Evolutionary conservation across 1,140 invertebrate genomes (phyloP).

Genomic region (Holotrichia oblita): DNA sequence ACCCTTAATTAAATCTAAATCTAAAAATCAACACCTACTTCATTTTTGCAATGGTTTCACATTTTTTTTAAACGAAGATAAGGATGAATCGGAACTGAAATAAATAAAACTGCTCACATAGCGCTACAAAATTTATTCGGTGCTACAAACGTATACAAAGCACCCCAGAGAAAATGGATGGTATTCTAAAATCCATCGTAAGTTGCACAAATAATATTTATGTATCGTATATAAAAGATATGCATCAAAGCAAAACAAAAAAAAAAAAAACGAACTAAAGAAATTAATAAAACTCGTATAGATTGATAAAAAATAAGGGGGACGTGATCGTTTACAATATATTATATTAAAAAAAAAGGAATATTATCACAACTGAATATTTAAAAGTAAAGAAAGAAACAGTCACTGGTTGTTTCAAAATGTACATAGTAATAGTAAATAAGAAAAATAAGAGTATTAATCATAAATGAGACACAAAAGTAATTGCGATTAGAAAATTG

Average conservation of each 20-base stretch:
- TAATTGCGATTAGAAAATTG: not conserved
- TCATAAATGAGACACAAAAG: slow-evolving; percentile 17
- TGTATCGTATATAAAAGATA: slow-evolving; percentile 15
- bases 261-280: not conserved
- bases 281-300: not conserved
- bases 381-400: not conserved
- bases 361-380: slow-evolving; percentile 21
- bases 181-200: not conserved
- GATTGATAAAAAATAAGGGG: not conserved
- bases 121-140: slow-evolving; percentile 40
- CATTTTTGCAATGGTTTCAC: too few species aligned
- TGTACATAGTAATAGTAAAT: not conserved
- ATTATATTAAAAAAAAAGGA: not conserved
- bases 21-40: too few species aligned
- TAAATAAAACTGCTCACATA: slow-evolving; percentile 19
- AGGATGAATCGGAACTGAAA: not conserved
- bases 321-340: not conserved
- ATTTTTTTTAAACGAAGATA: too few species aligned
- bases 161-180: slow-evolving; percentile 29
- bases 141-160: slow-evolving; percentile 40
- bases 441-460: not conserved
- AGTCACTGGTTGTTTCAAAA: not conserved
- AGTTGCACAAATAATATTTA: slow-evolving; percentile 1
- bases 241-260: slow-evolving; percentile 6
- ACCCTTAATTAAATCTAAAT: too few species aligned